These are phyloP conservation scores for western clawed frog (Xenopus tropicalis) DNA, from an alignment of 2,113 vertebrate species.

Conservation along the genomic window DNA sequence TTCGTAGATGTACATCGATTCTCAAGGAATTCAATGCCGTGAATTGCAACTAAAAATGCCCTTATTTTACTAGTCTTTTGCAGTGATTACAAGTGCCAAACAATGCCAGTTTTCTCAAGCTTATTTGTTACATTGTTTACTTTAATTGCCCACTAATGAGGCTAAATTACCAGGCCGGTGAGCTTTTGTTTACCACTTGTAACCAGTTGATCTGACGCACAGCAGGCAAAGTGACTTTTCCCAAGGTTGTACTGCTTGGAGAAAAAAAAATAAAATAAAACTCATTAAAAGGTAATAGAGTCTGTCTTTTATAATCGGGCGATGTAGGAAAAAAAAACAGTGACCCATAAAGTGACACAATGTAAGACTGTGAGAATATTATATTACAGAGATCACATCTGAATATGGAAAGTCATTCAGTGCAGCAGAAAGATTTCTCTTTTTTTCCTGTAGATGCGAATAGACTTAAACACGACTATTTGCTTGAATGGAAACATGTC, in stretches of 20 bases:
- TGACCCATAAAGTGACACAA: background rate
- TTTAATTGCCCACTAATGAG: background rate
- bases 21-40: too few relatives aligned
- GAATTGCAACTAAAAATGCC: too few relatives aligned
- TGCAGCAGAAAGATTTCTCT: background rate
- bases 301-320: background rate
- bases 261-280: background rate
- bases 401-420: background rate
- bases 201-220: background rate
- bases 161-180: background rate
- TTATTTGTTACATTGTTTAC: background rate
- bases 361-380: background rate
- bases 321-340: background rate
- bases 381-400: background rate
- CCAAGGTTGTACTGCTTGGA: background rate
- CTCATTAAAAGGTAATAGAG: background rate
- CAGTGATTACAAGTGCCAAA: background rate
- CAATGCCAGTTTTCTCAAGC: background rate
- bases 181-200: background rate
- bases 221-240: background rate
- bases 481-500: background rate
- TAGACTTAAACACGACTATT: background rate
- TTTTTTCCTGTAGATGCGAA: background rate
- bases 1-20: too few relatives aligned
- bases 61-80: too few relatives aligned